Evolutionary conservation across 1,140 invertebrate genomes (phyloP).

Genomic region (Yoshiicerus persimilis): DNA sequence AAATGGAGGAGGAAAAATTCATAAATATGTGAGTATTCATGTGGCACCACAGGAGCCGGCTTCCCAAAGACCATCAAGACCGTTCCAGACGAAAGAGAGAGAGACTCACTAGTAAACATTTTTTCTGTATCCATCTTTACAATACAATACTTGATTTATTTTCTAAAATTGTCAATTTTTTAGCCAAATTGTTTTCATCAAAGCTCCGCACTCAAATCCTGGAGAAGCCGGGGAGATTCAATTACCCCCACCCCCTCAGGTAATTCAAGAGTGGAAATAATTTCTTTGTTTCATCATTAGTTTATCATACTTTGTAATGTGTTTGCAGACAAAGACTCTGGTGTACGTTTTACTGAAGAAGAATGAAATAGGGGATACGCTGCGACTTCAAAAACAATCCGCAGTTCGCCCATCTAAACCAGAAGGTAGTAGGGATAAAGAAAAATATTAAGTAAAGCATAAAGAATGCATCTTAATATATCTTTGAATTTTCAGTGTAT

Average conservation of each 20-base stretch:
- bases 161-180: conserved; percentile 70
- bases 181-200: conserved; percentile 80
- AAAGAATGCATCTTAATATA: not conserved
- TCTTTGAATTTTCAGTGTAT: conserved; percentile 62
- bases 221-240: conserved; percentile 71
- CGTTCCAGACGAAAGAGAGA: not conserved
- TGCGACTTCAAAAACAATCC: conserved; percentile 53
- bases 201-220: conserved; percentile 75
- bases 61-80: not conserved
- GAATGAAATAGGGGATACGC: conserved; percentile 21
- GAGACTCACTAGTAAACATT: not conserved
- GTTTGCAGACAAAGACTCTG: conserved; percentile 82
- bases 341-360: conserved; percentile 73
- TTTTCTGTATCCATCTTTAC: conserved; percentile 52
- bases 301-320: no score
- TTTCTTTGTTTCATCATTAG: no score
- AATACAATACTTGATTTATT: not conserved
- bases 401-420: conserved; percentile 67
- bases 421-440: conserved; percentile 57
- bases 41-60: not conserved
- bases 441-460: no score
- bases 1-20: not conserved
- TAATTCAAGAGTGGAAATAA: not conserved
- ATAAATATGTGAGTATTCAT: not conserved
- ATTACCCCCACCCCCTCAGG: conserved; percentile 68